Percentiles rank a stretch among this genome's conserved stretches.
These are phyloP conservation scores for Choristoneura fumiferana DNA, from an alignment of 1,140 invertebrate species.

Conservation along the genomic window DNA sequence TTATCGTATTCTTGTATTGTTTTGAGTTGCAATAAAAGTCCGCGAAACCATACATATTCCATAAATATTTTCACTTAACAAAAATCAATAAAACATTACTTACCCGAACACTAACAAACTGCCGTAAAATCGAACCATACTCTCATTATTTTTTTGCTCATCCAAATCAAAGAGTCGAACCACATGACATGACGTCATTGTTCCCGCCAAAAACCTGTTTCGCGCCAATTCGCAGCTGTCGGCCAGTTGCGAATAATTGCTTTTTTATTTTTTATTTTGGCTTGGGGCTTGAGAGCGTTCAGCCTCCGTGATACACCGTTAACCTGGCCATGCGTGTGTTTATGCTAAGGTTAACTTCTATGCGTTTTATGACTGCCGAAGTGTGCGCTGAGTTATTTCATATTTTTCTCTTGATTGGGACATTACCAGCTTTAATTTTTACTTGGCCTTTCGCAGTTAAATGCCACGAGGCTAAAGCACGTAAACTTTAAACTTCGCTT, in stretches of 20 bases:
- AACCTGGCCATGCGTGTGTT: slow-evolving; percentile 49
- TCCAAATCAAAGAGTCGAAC: slow-evolving; percentile 45
- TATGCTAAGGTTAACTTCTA: not conserved
- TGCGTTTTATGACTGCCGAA: no score
- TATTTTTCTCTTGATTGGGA: no score
- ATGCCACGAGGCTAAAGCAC: no score
- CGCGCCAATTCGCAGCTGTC: slow-evolving; percentile 74
- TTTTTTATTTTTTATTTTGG: slow-evolving; percentile 50
- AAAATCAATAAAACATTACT: slow-evolving; percentile 34
- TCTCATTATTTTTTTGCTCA: slow-evolving; percentile 53
- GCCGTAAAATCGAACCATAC: slow-evolving; percentile 58
- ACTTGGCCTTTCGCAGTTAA: no score
- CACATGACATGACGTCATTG: slow-evolving; percentile 70
- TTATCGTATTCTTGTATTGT: no score
- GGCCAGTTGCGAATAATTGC: slow-evolving; percentile 58
- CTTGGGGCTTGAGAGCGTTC: slow-evolving; percentile 43
- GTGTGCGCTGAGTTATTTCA: no score
- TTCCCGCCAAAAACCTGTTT: slow-evolving; percentile 67
- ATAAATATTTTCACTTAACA: no score
- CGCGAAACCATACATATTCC: no score
- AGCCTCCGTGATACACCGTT: slow-evolving; percentile 70
- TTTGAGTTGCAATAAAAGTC: no score
- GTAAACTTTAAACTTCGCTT: no score
- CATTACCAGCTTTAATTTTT: no score
- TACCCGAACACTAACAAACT: slow-evolving; percentile 44